Evolutionary conservation across 1,140 invertebrate genomes (phyloP).

Genomic region (Pectinophora gossypiella): DNA sequence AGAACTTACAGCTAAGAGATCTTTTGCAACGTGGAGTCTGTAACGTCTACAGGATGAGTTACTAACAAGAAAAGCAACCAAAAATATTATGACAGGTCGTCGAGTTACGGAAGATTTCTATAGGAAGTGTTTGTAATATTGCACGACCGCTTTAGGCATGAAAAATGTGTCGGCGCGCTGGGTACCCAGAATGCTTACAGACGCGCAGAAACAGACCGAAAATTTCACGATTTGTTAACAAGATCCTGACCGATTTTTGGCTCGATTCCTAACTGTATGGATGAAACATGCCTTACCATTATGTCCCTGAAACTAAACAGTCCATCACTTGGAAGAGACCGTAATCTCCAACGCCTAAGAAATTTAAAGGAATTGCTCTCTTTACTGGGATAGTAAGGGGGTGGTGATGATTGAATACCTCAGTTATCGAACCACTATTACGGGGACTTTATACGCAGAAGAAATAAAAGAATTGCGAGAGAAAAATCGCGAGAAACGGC

Average conservation of each 20-base stretch:
- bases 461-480: not conserved
- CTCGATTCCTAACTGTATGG: conserved; percentile 11
- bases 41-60: too few relatives aligned
- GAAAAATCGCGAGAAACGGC: conserved; percentile 8
- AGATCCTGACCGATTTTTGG: conserved; percentile 1
- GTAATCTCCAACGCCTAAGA: conserved; percentile 10
- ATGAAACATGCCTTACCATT: conserved; percentile 10
- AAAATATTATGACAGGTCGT: too few relatives aligned
- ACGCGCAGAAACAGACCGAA: not conserved
- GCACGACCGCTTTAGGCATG: conserved; percentile 7
- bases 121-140: too few relatives aligned
- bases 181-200: conserved; percentile 6
- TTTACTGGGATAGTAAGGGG: conserved; percentile 37
- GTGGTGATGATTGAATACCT: conserved; percentile 9
- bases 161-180: conserved; percentile 10
- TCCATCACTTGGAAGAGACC: conserved; percentile 7
- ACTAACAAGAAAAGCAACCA: too few relatives aligned
- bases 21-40: too few relatives aligned
- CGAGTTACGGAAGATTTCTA: too few relatives aligned
- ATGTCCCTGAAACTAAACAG: conserved; percentile 7
- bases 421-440: not conserved
- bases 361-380: conserved; percentile 19
- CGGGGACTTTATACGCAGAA: not conserved
- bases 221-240: not conserved
- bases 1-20: too few relatives aligned